Percentiles rank a stretch among this genome's conserved stretches.
Evolutionary conservation across 2,797 vertebrate genomes (phyloP).

Genomic region (Enteromius paludinosus): DNA sequence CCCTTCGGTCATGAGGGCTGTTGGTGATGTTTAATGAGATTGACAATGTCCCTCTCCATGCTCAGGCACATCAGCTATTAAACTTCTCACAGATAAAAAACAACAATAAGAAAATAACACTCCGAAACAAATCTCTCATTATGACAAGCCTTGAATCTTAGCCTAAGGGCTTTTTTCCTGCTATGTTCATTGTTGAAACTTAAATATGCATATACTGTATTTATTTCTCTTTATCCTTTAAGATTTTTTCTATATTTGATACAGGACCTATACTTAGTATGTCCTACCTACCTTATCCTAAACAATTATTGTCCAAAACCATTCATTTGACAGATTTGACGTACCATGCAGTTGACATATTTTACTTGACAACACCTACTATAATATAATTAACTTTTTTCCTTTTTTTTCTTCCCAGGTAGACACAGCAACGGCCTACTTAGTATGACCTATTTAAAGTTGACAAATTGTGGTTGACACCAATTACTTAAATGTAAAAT

Average conservation of each 20-base stretch:
- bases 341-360: background rate
- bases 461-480: background rate
- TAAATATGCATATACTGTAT: background rate
- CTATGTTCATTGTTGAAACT: background rate
- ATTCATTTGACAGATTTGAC: background rate
- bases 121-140: conserved; percentile 58
- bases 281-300: background rate
- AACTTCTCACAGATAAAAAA: conserved; percentile 70
- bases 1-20: conserved; percentile 65
- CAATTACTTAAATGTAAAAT: background rate
- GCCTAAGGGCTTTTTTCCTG: conserved; percentile 46
- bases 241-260: background rate
- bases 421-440: background rate
- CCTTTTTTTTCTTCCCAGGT: background rate
- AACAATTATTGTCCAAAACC: background rate
- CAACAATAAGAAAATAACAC: conserved; percentile 56
- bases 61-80: conserved; percentile 71
- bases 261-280: background rate
- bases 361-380: background rate
- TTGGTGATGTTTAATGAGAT: conserved; percentile 68
- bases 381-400: background rate
- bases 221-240: background rate
- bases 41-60: conserved; percentile 45
- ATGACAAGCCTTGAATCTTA: conserved; percentile 56
- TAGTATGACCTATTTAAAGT: conserved; percentile 1